phyloP scores from a whole-genome alignment of 1,140 invertebrate genomes.

The Formica selysi region DNA sequence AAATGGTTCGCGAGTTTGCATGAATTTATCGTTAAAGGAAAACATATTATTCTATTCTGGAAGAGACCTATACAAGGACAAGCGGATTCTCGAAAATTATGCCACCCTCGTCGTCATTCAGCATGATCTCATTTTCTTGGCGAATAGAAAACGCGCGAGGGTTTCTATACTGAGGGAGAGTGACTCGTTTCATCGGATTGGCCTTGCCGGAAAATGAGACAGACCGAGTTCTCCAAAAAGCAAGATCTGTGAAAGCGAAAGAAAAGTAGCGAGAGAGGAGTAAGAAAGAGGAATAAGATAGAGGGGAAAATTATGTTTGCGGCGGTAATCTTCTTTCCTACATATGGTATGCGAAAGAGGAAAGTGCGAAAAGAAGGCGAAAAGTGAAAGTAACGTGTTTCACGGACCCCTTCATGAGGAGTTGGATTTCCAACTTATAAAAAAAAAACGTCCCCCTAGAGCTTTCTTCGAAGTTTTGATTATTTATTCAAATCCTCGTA shows the following conservation, averaged over 20 bases:
- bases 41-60: constrained; percentile 44
- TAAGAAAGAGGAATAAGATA: constrained; percentile 3
- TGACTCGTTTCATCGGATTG: constrained; percentile 31
- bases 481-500: constrained; percentile 31
- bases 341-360: constrained; percentile 30
- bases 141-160: constrained; percentile 50
- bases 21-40: constrained; percentile 65
- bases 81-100: constrained; percentile 56
- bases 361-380: background rate
- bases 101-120: constrained; percentile 45
- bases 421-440: constrained; percentile 22
- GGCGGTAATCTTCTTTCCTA: constrained; percentile 50
- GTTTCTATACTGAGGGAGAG: constrained; percentile 5
- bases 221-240: constrained; percentile 35
- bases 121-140: constrained; percentile 66
- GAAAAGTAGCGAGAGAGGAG: constrained; percentile 7
- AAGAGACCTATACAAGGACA: background rate
- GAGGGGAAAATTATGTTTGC: constrained; percentile 59
- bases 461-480: background rate
- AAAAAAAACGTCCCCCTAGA: background rate
- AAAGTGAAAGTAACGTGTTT: constrained; percentile 19
- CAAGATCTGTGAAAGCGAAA: constrained; percentile 10
- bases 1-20: constrained; percentile 4
- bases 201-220: constrained; percentile 13
- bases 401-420: background rate